These are phyloP conservation scores for Drosophila infuscata DNA, from an alignment of 2,888 invertebrate species.

Conservation along the genomic window DNA sequence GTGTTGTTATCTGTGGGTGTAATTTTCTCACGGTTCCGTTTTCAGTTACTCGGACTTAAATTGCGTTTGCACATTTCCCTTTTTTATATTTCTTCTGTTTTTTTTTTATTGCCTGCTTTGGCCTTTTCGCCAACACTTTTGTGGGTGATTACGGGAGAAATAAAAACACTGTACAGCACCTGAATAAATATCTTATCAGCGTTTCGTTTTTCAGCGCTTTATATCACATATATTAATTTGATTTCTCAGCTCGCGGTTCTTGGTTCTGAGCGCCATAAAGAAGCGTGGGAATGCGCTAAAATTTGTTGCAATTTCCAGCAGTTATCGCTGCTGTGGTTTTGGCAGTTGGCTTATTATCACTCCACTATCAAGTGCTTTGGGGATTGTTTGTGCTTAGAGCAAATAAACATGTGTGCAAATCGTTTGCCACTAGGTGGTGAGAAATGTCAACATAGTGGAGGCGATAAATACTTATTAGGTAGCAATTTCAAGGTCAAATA, in stretches of 20 bases:
- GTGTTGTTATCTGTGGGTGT: slow-evolving; percentile 76
- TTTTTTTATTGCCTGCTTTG: slow-evolving; percentile 51
- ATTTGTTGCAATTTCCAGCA: slow-evolving; percentile 45
- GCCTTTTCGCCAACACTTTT: slow-evolving; percentile 70
- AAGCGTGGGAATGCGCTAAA: slow-evolving; percentile 72
- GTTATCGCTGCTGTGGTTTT: slow-evolving; percentile 29
- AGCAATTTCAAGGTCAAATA: slow-evolving; percentile 34
- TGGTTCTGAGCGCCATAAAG: slow-evolving; percentile 50
- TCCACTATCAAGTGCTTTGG: slow-evolving; percentile 70
- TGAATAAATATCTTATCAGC: slow-evolving; percentile 78
- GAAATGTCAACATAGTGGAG: slow-evolving; percentile 67
- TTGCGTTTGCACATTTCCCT: slow-evolving; percentile 77
- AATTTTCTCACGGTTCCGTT: slow-evolving; percentile 81
- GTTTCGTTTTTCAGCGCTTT: slow-evolving; percentile 65
- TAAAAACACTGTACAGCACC: slow-evolving; percentile 59
- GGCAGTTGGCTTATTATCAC: slow-evolving; percentile 46
- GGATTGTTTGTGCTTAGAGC: slow-evolving; percentile 44
- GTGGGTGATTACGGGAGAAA: slow-evolving; percentile 70
- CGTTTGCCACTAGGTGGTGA: slow-evolving; percentile 55
- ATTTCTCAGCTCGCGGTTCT: slow-evolving; percentile 51
- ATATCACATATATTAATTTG: slow-evolving; percentile 70
- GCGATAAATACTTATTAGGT: slow-evolving; percentile 22
- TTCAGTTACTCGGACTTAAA: slow-evolving; percentile 71
- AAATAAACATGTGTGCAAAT: slow-evolving; percentile 56
- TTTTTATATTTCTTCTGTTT: slow-evolving; percentile 9